These are phyloP conservation scores for Hydropsyche tenuis DNA, from an alignment of 1,140 invertebrate genomes.

Conservation along the genomic window DNA sequence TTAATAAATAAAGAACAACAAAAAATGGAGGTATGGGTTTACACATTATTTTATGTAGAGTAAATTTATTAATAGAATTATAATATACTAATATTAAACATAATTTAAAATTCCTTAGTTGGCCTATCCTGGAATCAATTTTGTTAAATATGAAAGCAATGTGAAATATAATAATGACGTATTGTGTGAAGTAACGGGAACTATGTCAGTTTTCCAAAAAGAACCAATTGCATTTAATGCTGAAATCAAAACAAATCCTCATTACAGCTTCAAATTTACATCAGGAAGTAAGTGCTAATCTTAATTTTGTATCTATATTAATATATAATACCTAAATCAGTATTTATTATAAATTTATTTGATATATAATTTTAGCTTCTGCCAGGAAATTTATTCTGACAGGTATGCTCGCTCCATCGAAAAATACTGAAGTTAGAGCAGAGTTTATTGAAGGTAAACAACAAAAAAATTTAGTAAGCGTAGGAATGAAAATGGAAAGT, in stretches of 20 bases:
- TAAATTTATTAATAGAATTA: too few relatives aligned
- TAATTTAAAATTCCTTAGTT: too few relatives aligned
- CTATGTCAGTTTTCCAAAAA: slow-evolving; percentile 4
- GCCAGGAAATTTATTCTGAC: slow-evolving; percentile 52
- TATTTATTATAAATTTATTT: neutral
- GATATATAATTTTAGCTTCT: neutral
- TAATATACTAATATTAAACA: too few relatives aligned
- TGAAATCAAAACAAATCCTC: neutral
- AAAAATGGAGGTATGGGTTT: too few relatives aligned
- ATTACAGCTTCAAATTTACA: neutral
- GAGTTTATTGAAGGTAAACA: slow-evolving; percentile 63
- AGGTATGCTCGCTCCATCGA: slow-evolving; percentile 67
- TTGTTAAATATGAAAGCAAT: slow-evolving; percentile 28
- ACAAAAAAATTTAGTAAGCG: slow-evolving; percentile 67
- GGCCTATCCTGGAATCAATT: slow-evolving; percentile 23
- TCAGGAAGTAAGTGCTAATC: neutral
- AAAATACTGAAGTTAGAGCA: slow-evolving; percentile 69
- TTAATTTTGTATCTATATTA: too few relatives aligned
- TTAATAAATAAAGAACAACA: too few relatives aligned
- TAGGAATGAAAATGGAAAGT: slow-evolving; percentile 68
- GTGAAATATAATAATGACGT: neutral
- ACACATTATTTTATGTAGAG: too few relatives aligned
- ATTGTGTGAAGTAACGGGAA: neutral
- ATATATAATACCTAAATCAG: too few relatives aligned
- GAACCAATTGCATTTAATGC: neutral